phyloP scores from a whole-genome alignment of 2,797 vertebrate species.

The Gymnothorax javanicus region DNA sequence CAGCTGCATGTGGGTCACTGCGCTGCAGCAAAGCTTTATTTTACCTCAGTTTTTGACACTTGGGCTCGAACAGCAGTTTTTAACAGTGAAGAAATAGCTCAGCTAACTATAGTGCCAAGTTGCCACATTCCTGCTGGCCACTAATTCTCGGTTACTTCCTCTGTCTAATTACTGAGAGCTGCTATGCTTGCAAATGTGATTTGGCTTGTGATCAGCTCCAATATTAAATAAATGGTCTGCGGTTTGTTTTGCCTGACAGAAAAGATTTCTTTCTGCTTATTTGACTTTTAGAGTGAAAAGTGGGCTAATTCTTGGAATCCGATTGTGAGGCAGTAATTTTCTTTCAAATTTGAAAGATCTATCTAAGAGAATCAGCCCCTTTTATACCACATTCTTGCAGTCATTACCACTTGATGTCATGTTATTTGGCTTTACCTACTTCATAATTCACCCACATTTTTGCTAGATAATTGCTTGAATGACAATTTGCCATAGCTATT shows the following conservation, averaged over 20 bases:
- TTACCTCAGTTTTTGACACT: neutral
- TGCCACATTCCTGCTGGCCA: conserved; percentile 7
- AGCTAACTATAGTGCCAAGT: neutral
- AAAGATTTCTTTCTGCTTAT: neutral
- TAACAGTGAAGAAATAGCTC: neutral
- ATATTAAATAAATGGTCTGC: neutral
- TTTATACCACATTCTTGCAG: neutral
- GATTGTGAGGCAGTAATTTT: neutral
- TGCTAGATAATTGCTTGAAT: neutral
- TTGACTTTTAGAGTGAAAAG: neutral
- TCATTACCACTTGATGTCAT: neutral
- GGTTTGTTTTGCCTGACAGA: neutral
- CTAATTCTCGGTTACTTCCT: neutral
- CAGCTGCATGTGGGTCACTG: neutral
- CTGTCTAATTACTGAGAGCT: neutral
- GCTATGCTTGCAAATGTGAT: neutral
- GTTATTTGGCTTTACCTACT: neutral
- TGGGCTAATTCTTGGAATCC: neutral
- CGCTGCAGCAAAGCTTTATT: neutral
- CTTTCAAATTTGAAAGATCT: neutral
- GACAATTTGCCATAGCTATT: neutral
- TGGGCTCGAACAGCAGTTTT: neutral
- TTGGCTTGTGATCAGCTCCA: neutral
- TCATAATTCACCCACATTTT: neutral
- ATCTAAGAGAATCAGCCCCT: neutral